Evolutionary conservation across 2,797 vertebrate species (phyloP), one percentile per base, ranked within the genome.

Genomic region (Natrix natrix): DNA sequence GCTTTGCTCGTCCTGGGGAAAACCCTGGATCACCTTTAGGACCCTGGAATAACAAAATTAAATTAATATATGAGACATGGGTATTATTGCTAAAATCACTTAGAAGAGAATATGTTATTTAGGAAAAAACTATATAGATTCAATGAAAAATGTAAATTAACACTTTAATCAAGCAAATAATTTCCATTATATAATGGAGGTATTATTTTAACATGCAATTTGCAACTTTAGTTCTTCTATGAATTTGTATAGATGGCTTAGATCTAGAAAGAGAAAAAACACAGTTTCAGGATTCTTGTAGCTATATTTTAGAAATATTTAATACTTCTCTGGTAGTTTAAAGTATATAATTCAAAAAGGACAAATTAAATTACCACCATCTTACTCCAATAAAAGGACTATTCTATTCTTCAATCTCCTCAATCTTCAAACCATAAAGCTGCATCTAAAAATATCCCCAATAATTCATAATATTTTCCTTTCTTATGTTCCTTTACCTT

Each of bases 21-120:
- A 98, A 96, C 92, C 99, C 99, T 10, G 99, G 98, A 94, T 99
- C 99, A 96, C 99, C 99, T 97, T 99, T 99, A 91, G 97, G 97
- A 61, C 99, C 99, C 99, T 99, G 91, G 66, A 6, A 88, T 74
- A 97, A 74, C 96, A 93, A 95, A 94, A 94, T 59, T 93, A 95
- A 93, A 78, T 4, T 55, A 88, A 69, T 94, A 89, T 90, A 0
- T 22, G 8, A 11, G 37, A 37, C 59, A 94, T 0, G 88, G 0
- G 56, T 48, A 66, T 86, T 43, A 57, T 69, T 32, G 8, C 8
- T 17, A 60, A 74, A 12, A 89, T 32, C 26, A 14, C 8, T 56
- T 55, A 48, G 37, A 26, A 52, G 24, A 59, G 5, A 83, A 11
- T 48, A 83, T 48, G 43, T 48, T 83, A 83, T 83, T 83, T 48